Evolutionary conservation across 2,888 invertebrate species (phyloP), one percentile per base, ranked within the genome.

Genomic region (Caenorhabditis angaria): DNA sequence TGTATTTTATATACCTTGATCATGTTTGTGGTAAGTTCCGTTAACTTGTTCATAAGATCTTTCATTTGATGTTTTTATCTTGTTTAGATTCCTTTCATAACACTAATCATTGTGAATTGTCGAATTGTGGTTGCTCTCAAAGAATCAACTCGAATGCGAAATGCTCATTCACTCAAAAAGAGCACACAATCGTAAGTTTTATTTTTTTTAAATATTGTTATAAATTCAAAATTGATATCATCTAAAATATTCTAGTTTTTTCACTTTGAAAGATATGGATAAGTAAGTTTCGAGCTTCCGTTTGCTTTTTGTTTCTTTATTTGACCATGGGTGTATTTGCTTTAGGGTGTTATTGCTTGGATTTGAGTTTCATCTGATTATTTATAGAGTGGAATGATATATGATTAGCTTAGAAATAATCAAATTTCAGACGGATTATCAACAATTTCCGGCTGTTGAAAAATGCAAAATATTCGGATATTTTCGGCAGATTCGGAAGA

Each of bases 61-160:
- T n/a, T n/a, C n/a, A 22, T 12, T 12, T 14, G 20, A 48, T 10
- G 12, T 48, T 14, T 32, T 32, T 32, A 8, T 32, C 32, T 32
- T 32, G 32, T 8, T 5, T 32, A 64, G 27, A 77, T 86, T 35
- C 86, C 86, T 8, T 86, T 86, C 65, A 64, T 80, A n/a, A 76
- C 78, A 8, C 70, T 86, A 32, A 86, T 86, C 65, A 75, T 82
- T 25, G 86, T 86, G 47, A 86, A 86, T 60, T 85, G 81, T 69
- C 75, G 82, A 27, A 86, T 86, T 27, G 80, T 81, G 47, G 74
- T 81, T 10, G 86, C 86, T 0, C 61, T 86, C 48, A 78, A 82
- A 63, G 74, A 80, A 50, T 80, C 80, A 51, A 79, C 82, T 1
- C 65, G 81, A 48, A 77, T 85, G 71, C 60, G 85, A 53, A 82